These are phyloP conservation scores for Flabesymbios commensalis DNA, from an alignment of 2,888 invertebrate species.

Conservation along the genomic window DNA sequence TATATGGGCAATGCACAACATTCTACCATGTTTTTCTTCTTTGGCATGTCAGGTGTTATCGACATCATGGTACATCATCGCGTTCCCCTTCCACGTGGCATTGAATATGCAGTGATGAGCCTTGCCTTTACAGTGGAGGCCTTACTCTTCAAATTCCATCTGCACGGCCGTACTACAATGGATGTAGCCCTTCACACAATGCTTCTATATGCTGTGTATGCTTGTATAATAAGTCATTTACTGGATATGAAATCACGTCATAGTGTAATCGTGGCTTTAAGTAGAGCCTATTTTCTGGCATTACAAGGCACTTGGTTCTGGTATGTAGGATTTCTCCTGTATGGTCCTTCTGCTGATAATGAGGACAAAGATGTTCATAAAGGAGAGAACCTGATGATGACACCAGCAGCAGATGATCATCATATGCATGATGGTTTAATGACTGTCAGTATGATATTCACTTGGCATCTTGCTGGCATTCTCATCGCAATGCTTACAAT, in stretches of 20 bases:
- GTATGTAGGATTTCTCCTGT: constrained; percentile 64
- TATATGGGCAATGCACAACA: constrained; percentile 63
- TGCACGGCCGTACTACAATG: constrained; percentile 60
- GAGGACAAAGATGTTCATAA: constrained; percentile 60
- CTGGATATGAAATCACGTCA: constrained; percentile 59
- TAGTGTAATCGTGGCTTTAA: constrained; percentile 56
- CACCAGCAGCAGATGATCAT: too few species aligned
- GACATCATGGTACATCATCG: constrained; percentile 59
- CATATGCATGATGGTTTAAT: constrained; percentile 62
- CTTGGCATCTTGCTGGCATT: constrained; percentile 52
- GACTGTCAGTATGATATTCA: constrained; percentile 61
- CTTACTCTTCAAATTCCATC: constrained; percentile 63
- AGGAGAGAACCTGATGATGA: too few species aligned
- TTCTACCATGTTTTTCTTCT: constrained; percentile 65
- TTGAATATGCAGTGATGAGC: constrained; percentile 60
- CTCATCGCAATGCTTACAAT: constrained; percentile 45
- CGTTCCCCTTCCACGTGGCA: constrained; percentile 55
- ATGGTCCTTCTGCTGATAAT: constrained; percentile 49
- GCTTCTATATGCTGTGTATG: constrained; percentile 60
- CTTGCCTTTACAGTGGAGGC: constrained; percentile 63
- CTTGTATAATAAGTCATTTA: constrained; percentile 48
- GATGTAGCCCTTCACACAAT: constrained; percentile 62
- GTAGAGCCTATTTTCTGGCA: constrained; percentile 60
- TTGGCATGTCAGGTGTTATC: constrained; percentile 61
- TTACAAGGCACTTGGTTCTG: constrained; percentile 67